A percentile compares a stretch with the other conserved stretches of the same genome.
Evolutionary conservation across 2,888 invertebrate species (phyloP).

Genomic region (Sinopyrophorus schimmeli): DNA sequence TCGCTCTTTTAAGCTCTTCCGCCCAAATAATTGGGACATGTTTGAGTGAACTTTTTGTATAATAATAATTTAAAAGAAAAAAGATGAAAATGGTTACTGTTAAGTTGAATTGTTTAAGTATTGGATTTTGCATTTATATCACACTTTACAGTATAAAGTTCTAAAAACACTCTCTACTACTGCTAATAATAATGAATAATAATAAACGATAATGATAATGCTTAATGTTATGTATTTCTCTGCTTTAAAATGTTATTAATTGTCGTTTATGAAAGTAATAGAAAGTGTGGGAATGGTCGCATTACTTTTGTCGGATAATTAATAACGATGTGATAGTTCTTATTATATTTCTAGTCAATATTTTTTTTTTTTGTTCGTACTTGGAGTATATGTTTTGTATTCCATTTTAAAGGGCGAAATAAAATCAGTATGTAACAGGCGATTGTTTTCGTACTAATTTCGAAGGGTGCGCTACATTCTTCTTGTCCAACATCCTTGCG

Average conservation of each 20-base stretch:
- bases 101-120: constrained; percentile 15
- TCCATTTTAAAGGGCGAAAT: constrained; percentile 47
- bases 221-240: constrained; percentile 32
- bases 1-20: too few species aligned
- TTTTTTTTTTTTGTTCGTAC: constrained; percentile 28
- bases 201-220: too few species aligned
- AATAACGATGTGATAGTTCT: constrained; percentile 25
- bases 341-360: constrained; percentile 37
- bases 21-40: too few species aligned
- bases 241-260: constrained; percentile 27
- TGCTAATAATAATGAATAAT: too few species aligned
- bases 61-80: too few species aligned
- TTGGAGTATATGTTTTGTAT: constrained; percentile 42
- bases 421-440: constrained; percentile 44
- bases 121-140: constrained; percentile 29
- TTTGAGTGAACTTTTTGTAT: too few species aligned
- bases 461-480: too few species aligned
- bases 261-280: constrained; percentile 13
- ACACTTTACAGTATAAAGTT: constrained; percentile 26
- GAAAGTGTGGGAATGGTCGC: too few species aligned
- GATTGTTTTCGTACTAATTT: constrained; percentile 31
- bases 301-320: constrained; percentile 16
- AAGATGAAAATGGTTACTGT: too few species aligned
- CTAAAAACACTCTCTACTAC: constrained; percentile 29
- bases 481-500: too few species aligned